These are phyloP conservation scores for Coreoperca whiteheadi DNA, from an alignment of 2,113 vertebrate species.

Conservation along the genomic window DNA sequence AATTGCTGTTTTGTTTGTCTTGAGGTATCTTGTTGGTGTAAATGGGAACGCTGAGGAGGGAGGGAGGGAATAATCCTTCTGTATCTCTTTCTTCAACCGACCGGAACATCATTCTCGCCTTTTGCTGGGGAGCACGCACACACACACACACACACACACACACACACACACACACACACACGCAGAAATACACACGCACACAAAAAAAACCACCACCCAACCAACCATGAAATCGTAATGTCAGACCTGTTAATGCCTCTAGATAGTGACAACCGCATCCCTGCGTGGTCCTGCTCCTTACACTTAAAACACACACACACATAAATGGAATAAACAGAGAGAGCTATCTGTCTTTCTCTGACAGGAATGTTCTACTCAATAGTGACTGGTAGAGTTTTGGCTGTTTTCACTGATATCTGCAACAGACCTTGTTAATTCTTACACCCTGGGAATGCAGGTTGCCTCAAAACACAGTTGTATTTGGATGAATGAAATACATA, in stretches of 20 bases:
- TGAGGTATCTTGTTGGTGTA: conserved; percentile 59
- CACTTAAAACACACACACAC: conserved; percentile 42
- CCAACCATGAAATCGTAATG: conserved; percentile 82
- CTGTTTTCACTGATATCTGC: conserved; percentile 43
- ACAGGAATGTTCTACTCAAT: conserved; percentile 41
- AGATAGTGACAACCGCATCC: conserved; percentile 68
- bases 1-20: conserved; percentile 60
- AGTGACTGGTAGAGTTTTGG: conserved; percentile 22
- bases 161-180: conserved; percentile 33
- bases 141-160: conserved; percentile 39
- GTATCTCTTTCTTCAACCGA: conserved; percentile 78
- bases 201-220: conserved; percentile 59
- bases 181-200: neutral
- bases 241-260: conserved; percentile 78
- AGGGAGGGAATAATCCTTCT: conserved; percentile 69
- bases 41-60: conserved; percentile 54
- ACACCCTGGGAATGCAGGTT: conserved; percentile 23
- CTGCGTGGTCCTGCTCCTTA: conserved; percentile 44
- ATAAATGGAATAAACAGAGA: conserved; percentile 56
- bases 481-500: conserved; percentile 8
- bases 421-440: conserved; percentile 44
- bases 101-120: conserved; percentile 64
- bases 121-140: conserved; percentile 52
- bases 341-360: conserved; percentile 54
- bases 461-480: conserved; percentile 31